Conservation (phyloP, 2,888 invertebrate species). For the Cordylochernes scorpioides region DNA sequence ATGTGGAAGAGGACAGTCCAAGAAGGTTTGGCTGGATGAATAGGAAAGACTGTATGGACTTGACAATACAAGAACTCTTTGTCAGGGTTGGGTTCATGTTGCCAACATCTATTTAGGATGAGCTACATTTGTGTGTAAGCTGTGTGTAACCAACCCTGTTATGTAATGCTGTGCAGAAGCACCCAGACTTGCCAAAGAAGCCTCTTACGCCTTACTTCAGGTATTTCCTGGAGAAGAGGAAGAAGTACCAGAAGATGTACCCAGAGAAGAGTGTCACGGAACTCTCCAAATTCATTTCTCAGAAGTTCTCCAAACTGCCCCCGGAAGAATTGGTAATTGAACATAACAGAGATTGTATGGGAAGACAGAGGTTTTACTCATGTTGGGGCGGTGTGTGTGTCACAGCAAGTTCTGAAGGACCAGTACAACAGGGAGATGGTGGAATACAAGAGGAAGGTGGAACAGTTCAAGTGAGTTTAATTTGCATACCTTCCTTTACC, state of each 20-base stretch:
- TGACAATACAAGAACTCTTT: conserved; percentile 1
- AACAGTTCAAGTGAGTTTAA: conserved; percentile 24
- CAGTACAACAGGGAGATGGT: conserved; percentile 24
- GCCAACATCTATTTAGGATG: too few relatives aligned
- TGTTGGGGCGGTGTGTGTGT: too few relatives aligned
- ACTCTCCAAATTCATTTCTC: conserved; percentile 25
- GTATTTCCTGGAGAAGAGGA: conserved; percentile 27
- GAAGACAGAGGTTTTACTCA: too few relatives aligned
- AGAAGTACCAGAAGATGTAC: conserved; percentile 24
- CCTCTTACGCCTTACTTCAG: conserved; percentile 28
- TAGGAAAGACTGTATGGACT: too few relatives aligned
- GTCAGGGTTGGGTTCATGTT: too few relatives aligned
- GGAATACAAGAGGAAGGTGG: conserved; percentile 25
- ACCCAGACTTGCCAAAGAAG: conserved; percentile 29
- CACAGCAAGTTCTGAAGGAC: conserved; percentile 25
- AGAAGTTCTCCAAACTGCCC: conserved; percentile 25
- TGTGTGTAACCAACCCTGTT: conserved; percentile 3
- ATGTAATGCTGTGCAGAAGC: conserved; percentile 19
- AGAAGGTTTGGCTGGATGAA: too few relatives aligned
- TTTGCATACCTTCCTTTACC: too few relatives aligned
- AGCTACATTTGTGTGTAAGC: neutral
- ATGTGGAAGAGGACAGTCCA: too few relatives aligned
- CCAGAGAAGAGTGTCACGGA: conserved; percentile 28
- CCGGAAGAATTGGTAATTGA: conserved; percentile 20
- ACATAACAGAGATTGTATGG: too few relatives aligned